Evolutionary conservation across 1,140 invertebrate genomes (phyloP).

Genomic region (Temnothorax nylanderi): DNA sequence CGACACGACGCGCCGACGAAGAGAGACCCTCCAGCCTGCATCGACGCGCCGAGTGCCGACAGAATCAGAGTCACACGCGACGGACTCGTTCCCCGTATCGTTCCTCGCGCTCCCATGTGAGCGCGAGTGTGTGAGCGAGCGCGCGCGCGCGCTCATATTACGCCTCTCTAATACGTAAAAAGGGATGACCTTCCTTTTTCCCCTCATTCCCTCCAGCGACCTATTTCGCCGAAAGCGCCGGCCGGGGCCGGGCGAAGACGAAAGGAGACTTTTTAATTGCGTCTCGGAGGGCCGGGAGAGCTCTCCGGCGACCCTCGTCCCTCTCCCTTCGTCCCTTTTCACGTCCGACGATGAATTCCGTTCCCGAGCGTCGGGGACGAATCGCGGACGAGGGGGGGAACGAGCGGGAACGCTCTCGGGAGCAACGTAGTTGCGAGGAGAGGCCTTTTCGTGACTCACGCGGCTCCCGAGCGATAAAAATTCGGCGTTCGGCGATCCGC

Average conservation of each 20-base stretch:
- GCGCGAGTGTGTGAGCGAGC: not conserved
- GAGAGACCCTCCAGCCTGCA: constrained; percentile 42
- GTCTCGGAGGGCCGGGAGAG: too few species aligned
- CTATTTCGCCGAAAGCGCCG: constrained; percentile 6
- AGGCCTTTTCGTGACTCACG: not conserved
- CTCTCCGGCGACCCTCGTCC: not conserved
- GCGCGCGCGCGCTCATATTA: not conserved
- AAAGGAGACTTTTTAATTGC: not conserved
- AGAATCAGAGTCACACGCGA: constrained; percentile 8
- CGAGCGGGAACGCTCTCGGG: not conserved
- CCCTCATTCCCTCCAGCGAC: not conserved
- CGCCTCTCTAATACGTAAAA: constrained; percentile 14
- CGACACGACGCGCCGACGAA: not conserved
- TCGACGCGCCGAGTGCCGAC: not conserved
- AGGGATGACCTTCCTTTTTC: constrained; percentile 9
- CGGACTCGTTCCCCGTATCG: not conserved
- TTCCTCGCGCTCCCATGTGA: not conserved
- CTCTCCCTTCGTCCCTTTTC: not conserved
- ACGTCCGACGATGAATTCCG: too few species aligned
- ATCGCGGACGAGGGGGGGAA: too few species aligned
- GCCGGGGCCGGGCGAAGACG: not conserved
- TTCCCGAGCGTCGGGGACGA: too few species aligned
- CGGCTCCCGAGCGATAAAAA: not conserved
- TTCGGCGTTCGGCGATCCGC: not conserved
- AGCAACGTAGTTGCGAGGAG: not conserved